phyloP scores from a whole-genome alignment of 1,140 invertebrate genomes.

The Globodera rostochiensis region DNA sequence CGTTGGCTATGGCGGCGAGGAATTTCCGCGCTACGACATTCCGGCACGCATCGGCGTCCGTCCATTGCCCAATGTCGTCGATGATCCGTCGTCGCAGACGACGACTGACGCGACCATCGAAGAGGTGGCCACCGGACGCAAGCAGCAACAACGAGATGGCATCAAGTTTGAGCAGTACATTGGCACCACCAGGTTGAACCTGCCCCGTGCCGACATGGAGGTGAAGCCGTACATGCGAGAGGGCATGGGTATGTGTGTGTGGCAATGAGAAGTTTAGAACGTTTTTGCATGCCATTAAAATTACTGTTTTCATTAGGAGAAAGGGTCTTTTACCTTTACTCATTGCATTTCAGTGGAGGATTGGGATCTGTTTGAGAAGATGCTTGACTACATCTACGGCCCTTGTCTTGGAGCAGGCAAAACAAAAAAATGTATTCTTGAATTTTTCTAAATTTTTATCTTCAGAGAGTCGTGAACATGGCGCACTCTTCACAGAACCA shows the following conservation, averaged over 20 bases:
- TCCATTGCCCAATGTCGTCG: constrained; percentile 12
- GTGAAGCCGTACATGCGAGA: constrained; percentile 77
- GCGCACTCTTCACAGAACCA: constrained; percentile 88
- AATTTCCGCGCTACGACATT: constrained; percentile 55
- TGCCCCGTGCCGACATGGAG: constrained; percentile 82
- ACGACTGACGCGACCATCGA: constrained; percentile 38
- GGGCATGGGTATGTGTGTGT: constrained; percentile 25
- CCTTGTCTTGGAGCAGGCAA: constrained; percentile 72
- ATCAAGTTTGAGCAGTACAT: constrained; percentile 75
- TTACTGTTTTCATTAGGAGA: constrained; percentile 8
- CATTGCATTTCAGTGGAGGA: constrained; percentile 75
- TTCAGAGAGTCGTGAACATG: constrained; percentile 82
- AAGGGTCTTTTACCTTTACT: constrained; percentile 29
- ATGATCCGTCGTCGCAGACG: constrained; percentile 7
- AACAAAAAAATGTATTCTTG: not conserved
- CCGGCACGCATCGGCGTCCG: constrained; percentile 46
- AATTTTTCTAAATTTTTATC: constrained; percentile 47
- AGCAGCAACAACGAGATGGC: constrained; percentile 46
- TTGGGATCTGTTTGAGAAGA: constrained; percentile 92
- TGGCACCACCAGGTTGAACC: constrained; percentile 81
- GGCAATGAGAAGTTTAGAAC: no score
- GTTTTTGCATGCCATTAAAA: no score
- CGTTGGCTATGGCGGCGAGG: constrained; percentile 45
- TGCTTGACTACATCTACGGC: constrained; percentile 83
- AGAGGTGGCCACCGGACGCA: constrained; percentile 41